These are phyloP conservation scores for Torymus aiolomorphi DNA, from an alignment of 2,888 invertebrate genomes.

Conservation along the genomic window DNA sequence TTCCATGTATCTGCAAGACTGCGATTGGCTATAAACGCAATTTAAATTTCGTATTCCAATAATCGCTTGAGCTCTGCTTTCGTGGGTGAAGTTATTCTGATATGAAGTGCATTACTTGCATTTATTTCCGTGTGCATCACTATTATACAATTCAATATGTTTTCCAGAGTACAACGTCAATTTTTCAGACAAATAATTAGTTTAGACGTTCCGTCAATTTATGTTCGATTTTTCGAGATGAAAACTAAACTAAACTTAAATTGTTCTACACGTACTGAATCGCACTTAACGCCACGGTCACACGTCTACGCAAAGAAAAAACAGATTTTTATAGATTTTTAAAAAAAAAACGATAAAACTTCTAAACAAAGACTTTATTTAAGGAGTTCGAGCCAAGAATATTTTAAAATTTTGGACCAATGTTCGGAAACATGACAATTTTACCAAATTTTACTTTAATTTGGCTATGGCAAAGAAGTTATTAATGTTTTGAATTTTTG, in stretches of 20 bases:
- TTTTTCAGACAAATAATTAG: slow-evolving; percentile 56
- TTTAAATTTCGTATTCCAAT: slow-evolving; percentile 31
- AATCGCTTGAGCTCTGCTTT: slow-evolving; percentile 47
- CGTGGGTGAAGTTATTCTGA: slow-evolving; percentile 10
- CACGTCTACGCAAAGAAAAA: slow-evolving; percentile 5
- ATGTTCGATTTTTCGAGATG: slow-evolving; percentile 20
- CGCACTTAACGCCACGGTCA: slow-evolving; percentile 11
- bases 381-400: slow-evolving; percentile 15
- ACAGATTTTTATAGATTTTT: slow-evolving; percentile 49
- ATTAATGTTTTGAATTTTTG: too few species aligned
- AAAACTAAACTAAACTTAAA: neutral
- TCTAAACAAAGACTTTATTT: slow-evolving; percentile 42
- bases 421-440: too few species aligned
- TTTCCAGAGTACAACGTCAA: slow-evolving; percentile 51
- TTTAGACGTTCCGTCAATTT: slow-evolving; percentile 37
- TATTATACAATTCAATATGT: slow-evolving; percentile 14
- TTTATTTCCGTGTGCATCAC: slow-evolving; percentile 13
- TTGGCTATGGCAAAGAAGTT: too few species aligned
- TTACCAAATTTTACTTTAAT: too few species aligned
- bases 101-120: slow-evolving; percentile 19
- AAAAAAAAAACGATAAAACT: slow-evolving; percentile 23
- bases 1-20: slow-evolving; percentile 48
- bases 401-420: neutral
- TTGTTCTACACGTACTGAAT: slow-evolving; percentile 20
- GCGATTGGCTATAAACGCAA: slow-evolving; percentile 44